Evolutionary conservation across 2,113 vertebrate species (phyloP).

Genomic region (Dipodomys ordii): DNA sequence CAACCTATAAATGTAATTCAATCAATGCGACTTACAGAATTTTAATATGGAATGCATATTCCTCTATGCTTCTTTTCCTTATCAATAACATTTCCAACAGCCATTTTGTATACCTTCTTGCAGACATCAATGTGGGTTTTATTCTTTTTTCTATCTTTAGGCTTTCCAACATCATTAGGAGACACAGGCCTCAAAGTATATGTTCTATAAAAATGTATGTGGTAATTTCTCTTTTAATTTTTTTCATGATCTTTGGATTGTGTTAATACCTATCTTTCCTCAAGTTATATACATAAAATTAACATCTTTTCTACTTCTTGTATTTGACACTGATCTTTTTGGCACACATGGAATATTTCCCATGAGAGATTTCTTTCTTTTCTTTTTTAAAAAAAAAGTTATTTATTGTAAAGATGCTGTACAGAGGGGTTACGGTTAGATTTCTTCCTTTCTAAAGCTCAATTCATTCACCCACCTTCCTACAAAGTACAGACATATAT

Average conservation of each 20-base stretch:
- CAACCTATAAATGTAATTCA: background rate
- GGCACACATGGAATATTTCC: background rate
- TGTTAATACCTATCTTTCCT: background rate
- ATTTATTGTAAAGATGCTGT: too few species aligned
- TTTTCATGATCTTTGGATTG: background rate
- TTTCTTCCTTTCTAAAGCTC: background rate
- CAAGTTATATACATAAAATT: background rate
- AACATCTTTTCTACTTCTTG: background rate
- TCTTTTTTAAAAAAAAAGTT: too few species aligned
- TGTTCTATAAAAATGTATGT: background rate
- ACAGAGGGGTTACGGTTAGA: background rate
- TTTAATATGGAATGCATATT: background rate
- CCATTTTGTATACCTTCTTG: background rate
- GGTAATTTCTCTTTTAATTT: background rate
- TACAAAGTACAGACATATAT: background rate
- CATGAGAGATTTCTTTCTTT: background rate
- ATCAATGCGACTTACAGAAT: background rate
- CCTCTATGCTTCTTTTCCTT: background rate
- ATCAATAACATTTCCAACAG: background rate
- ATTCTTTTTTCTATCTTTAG: background rate
- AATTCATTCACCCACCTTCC: background rate
- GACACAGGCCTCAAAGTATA: background rate
- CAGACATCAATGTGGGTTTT: background rate
- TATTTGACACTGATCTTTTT: background rate
- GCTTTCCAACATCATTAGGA: background rate